Conservation (phyloP, 2,113 vertebrate species). For the Epinephelus moara region DNA sequence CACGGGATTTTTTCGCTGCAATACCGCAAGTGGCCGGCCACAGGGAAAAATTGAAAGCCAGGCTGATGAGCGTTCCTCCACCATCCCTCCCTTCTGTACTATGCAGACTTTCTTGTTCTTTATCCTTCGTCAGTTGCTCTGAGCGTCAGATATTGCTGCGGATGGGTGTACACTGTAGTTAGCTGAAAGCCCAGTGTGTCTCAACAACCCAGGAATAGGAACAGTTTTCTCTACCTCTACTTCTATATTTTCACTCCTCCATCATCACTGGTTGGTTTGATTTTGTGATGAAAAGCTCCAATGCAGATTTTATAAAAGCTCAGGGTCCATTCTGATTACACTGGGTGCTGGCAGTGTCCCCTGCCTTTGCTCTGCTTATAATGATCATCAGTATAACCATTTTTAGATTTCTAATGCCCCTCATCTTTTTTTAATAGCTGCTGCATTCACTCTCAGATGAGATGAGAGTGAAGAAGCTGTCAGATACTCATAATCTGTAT, state of each 20-base stretch:
- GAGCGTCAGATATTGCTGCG: too few relatives aligned
- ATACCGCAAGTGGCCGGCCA: too few relatives aligned
- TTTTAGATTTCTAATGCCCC: background rate
- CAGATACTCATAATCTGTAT: background rate
- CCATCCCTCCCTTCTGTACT: too few relatives aligned
- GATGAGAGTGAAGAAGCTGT: background rate
- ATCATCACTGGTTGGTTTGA: background rate
- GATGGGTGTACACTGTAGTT: too few relatives aligned
- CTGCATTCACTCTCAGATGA: background rate
- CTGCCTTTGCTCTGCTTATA: background rate
- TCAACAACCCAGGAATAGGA: too few relatives aligned
- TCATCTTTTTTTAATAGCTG: slow-evolving; percentile 6
- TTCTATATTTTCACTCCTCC: background rate
- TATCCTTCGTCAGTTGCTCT: too few relatives aligned
- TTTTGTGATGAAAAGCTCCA: background rate
- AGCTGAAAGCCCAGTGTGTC: too few relatives aligned
- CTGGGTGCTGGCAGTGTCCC: background rate
- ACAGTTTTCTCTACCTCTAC: too few relatives aligned
- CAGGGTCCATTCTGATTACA: background rate
- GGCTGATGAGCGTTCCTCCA: too few relatives aligned
- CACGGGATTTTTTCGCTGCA: too few relatives aligned
- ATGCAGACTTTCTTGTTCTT: too few relatives aligned
- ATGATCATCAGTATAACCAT: background rate
- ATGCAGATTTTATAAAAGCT: background rate
- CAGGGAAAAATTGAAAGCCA: too few relatives aligned